Evolutionary conservation across 2,888 invertebrate genomes (phyloP), one percentile per base, ranked within the genome.

Genomic region (Siphonodentalium dalli): DNA sequence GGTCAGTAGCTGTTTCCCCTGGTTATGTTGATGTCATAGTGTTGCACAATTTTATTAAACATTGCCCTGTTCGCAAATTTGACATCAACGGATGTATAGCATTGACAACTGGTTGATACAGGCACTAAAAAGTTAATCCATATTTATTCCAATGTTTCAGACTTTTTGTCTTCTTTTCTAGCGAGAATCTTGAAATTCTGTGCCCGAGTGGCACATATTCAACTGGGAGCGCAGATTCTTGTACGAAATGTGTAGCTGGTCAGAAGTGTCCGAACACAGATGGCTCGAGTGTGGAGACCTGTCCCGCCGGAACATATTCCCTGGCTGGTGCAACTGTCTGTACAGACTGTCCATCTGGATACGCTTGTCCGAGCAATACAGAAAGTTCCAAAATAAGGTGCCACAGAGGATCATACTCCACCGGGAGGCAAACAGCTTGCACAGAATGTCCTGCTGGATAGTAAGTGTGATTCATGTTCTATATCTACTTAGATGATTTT

Each of bases 201-300:
- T 76, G 76, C 51, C 49, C 67, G 1, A 31, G 57, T 28, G 79
- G 79, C 6, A 69, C 64, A 9, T 78, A 74, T 50, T 70, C 77
- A 2, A 9, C 44, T 6, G 73, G 68, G 1, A 68, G 63, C 24
- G 53, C 60, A 3, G 64, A 66, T 3, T 41, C 58, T 2, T 79
- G 79, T 54, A 77, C 74, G 1, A 54, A 56, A 35, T 79, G 79
- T 59, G 62, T 61, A 3, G 71, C 77, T 5, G 79, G 79, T 5
- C 53, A 56, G 24, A 69, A 61, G 29, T 78, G 78, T 51, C 76
- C 77, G 2, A 71, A 71, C 34, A 40, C 48, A 0, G 75, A 76
- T 39, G 78, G 77, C 6, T 58, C 71, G 0, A 73, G 71, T 6
- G 75, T 69, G 21, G 61, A 53, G 2, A 58, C 52, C 35, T 78